Conservation (phyloP, 1,140 invertebrate genomes). For the Cyphomyrmex costatus region DNA sequence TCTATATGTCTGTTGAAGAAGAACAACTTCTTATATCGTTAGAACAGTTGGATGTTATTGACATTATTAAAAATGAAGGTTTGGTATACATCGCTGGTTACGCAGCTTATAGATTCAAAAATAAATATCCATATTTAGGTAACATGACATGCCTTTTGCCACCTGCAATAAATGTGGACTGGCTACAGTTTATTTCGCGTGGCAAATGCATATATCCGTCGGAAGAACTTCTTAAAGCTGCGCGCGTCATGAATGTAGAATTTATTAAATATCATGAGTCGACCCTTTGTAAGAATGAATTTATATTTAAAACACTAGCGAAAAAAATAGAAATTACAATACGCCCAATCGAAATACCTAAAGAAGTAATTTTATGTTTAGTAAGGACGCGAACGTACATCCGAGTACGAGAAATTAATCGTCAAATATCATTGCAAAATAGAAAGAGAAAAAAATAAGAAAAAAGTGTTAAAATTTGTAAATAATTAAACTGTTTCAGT, state of each 20-base stretch:
- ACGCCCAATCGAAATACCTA: background rate
- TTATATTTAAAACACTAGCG: background rate
- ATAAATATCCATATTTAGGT: background rate
- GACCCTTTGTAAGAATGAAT: background rate
- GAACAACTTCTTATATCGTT: background rate
- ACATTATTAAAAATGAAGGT: background rate
- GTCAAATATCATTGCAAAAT: no score
- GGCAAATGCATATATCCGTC: background rate
- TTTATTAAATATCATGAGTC: background rate
- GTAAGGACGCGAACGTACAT: background rate
- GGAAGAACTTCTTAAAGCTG: background rate
- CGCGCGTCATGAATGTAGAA: background rate
- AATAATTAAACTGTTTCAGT: no score
- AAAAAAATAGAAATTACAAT: background rate
- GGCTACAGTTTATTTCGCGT: background rate
- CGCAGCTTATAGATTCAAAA: background rate
- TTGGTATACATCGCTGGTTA: background rate
- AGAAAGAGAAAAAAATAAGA: no score
- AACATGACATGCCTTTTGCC: background rate
- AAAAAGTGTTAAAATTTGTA: no score
- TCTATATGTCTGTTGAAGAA: background rate
- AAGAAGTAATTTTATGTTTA: background rate
- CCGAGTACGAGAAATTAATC: background rate
- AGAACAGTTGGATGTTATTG: background rate
- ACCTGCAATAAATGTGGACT: background rate